A percentile compares a stretch with the other conserved stretches of the same genome.
Conservation (phyloP, 2,888 invertebrate genomes). For the Petrolisthes manimaculis region DNA sequence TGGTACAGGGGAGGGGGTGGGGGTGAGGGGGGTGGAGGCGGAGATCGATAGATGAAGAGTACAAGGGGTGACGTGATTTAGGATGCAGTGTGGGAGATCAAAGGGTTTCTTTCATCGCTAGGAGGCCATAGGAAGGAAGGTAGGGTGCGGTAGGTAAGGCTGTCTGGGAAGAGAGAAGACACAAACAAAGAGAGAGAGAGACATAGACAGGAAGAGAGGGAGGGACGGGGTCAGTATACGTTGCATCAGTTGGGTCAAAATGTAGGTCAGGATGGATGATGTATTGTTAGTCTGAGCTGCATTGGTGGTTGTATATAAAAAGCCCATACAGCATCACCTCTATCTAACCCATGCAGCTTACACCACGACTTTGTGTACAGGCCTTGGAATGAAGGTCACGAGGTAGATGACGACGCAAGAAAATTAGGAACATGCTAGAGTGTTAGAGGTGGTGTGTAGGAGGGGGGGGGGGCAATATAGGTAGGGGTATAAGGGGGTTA, state of each 20-base stretch:
- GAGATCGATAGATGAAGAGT: constrained; percentile 33
- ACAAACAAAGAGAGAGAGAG: background rate
- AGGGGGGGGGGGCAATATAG: background rate
- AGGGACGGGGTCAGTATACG: background rate
- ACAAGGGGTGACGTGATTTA: constrained; percentile 34
- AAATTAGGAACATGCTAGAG: background rate
- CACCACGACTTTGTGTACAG: too few relatives aligned
- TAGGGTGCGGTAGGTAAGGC: background rate
- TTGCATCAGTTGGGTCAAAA: too few relatives aligned
- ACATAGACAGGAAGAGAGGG: background rate
- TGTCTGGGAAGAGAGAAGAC: background rate
- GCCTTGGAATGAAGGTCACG: too few relatives aligned
- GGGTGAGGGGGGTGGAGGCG: background rate
- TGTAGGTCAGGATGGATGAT: too few relatives aligned
- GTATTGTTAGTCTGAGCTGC: too few relatives aligned
- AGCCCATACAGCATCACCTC: too few relatives aligned
- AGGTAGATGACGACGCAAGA: too few relatives aligned
- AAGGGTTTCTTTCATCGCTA: background rate
- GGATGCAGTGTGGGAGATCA: constrained; percentile 35
- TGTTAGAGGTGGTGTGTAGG: background rate
- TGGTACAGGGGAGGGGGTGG: background rate
- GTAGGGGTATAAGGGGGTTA: background rate
- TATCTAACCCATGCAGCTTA: too few relatives aligned
- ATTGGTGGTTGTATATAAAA: too few relatives aligned
- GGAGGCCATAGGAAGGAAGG: background rate